Conservation (phyloP, 1,140 invertebrate species). For the Latrodectus geometricus region DNA sequence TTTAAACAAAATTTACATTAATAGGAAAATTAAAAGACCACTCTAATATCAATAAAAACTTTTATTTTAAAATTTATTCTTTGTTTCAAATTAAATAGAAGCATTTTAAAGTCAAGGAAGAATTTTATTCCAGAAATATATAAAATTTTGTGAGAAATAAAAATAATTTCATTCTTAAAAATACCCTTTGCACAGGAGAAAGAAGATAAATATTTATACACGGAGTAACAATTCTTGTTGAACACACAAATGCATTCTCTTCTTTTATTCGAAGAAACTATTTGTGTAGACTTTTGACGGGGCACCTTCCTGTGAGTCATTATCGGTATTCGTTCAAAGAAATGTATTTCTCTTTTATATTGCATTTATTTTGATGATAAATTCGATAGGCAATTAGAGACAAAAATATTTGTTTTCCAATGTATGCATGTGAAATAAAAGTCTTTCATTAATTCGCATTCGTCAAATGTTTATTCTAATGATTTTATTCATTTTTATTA, state of each 20-base stretch:
- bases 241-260: not conserved
- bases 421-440: not conserved
- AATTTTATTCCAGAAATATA: no score
- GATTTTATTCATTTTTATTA: not conserved
- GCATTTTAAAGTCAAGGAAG: no score
- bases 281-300: conserved; percentile 3
- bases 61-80: no score
- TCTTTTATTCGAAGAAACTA: not conserved
- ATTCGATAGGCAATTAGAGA: conserved; percentile 27
- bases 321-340: not conserved
- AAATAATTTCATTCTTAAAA: no score
- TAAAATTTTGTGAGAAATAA: no score
- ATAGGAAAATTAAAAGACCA: no score
- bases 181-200: not conserved
- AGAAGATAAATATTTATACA: conserved; percentile 8
- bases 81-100: no score
- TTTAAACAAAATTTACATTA: no score
- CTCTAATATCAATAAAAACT: no score
- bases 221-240: not conserved
- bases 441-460: not conserved
- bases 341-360: conserved; percentile 9
- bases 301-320: not conserved
- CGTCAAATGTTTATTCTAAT: not conserved
- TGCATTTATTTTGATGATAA: conserved; percentile 20
- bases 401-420: conserved; percentile 14